These are phyloP conservation scores for Empis stercorea DNA, from an alignment of 2,888 invertebrate genomes.

Conservation along the genomic window DNA sequence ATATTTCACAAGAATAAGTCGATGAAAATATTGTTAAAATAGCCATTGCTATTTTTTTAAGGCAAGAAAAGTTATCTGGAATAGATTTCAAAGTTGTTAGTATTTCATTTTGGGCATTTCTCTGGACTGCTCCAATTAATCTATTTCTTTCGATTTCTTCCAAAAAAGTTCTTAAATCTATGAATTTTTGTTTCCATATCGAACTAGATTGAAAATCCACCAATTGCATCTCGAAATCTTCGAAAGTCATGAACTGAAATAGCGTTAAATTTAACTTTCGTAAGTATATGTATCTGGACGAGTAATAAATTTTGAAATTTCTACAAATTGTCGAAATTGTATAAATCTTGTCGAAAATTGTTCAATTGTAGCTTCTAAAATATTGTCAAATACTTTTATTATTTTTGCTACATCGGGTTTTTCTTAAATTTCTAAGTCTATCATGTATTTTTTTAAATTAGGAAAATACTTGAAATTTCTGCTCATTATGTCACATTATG, in stretches of 20 bases:
- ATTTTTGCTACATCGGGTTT: background rate
- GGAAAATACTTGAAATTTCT: background rate
- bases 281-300: background rate
- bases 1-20: constrained; percentile 8
- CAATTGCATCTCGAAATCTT: constrained; percentile 10
- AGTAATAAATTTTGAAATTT: background rate
- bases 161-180: constrained; percentile 6
- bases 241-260: constrained; percentile 9
- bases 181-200: constrained; percentile 7
- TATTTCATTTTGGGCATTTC: constrained; percentile 9
- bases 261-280: background rate
- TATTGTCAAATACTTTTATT: background rate
- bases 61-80: constrained; percentile 1
- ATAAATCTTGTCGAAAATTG: background rate
- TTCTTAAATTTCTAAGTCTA: background rate
- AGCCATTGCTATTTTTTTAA: constrained; percentile 8
- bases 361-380: background rate
- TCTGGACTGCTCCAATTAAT: constrained; percentile 6
- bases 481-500: background rate
- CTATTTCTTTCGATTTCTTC: constrained; percentile 2
- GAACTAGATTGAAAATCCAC: constrained; percentile 7
- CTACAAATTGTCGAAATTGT: background rate
- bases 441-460: constrained; percentile 7
- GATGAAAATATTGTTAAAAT: constrained; percentile 8
- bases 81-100: constrained; percentile 7